Evolutionary conservation across 2,888 invertebrate species (phyloP).

Genomic region (Pristionchus fissidentatus): DNA sequence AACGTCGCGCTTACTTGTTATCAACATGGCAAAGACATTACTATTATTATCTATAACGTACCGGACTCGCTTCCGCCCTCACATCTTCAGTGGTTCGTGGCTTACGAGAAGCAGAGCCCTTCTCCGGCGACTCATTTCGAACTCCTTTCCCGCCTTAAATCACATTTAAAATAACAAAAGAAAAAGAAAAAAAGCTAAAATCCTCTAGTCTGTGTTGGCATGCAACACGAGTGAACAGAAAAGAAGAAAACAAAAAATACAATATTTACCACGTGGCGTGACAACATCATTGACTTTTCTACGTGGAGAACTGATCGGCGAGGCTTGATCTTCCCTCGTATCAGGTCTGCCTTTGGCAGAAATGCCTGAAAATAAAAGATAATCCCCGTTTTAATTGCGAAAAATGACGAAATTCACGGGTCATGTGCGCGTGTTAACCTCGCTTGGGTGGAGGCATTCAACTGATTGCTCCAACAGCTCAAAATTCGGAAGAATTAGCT

Average conservation of each 20-base stretch:
- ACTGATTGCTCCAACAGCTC: not conserved
- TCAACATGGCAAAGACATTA: not conserved
- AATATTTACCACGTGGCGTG: not conserved
- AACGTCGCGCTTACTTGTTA: too few relatives aligned
- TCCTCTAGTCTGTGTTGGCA: not conserved
- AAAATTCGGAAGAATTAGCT: not conserved
- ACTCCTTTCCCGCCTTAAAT: not conserved
- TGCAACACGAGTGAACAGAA: not conserved
- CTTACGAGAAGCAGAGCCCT: not conserved
- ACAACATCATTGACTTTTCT: not conserved
- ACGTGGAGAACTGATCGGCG: not conserved
- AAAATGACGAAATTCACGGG: not conserved
- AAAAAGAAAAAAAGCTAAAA: not conserved
- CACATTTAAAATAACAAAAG: too few relatives aligned
- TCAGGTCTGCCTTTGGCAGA: conserved; percentile 5
- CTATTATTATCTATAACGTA: not conserved
- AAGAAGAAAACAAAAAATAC: not conserved
- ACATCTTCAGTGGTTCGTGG: conserved; percentile 17
- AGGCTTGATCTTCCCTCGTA: not conserved
- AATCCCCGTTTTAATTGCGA: not conserved
- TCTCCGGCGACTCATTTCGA: not conserved
- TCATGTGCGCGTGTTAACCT: not conserved
- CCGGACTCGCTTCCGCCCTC: conserved; percentile 11
- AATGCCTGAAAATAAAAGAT: conserved; percentile 36
- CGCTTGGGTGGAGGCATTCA: conserved; percentile 44